Conservation (phyloP, 1,140 invertebrate genomes). For the Brachionus angularis region DNA sequence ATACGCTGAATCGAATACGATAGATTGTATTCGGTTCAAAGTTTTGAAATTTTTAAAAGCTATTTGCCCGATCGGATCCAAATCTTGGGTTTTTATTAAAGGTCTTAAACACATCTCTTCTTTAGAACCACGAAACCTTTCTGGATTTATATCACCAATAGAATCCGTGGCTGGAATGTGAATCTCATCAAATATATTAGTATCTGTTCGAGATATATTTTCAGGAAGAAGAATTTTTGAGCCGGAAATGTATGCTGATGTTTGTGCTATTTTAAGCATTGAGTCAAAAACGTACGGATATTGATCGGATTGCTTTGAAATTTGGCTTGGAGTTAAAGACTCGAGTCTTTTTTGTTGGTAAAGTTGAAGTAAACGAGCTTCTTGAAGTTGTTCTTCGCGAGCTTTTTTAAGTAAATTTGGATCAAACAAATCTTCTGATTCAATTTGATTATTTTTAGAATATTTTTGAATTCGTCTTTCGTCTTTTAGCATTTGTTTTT, state of each 20-base stretch:
- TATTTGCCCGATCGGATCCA: constrained; percentile 52
- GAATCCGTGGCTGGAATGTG: constrained; percentile 72
- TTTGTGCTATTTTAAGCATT: constrained; percentile 66
- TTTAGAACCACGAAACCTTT: constrained; percentile 23
- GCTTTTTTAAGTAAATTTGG: constrained; percentile 35
- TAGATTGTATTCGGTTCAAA: constrained; percentile 88
- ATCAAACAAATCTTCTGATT: constrained; percentile 59
- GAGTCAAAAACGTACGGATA: constrained; percentile 81
- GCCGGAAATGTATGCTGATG: constrained; percentile 71
- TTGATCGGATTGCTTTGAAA: constrained; percentile 59
- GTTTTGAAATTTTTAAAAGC: constrained; percentile 75
- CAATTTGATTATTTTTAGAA: constrained; percentile 50
- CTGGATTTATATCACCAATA: constrained; percentile 66
- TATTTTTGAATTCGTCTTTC: constrained; percentile 82
- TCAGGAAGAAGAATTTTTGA: constrained; percentile 72
- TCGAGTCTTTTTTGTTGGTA: constrained; percentile 44
- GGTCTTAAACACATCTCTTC: constrained; percentile 1
- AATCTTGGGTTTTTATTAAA: constrained; percentile 3
- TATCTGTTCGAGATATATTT: constrained; percentile 66
- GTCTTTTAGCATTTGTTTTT: constrained; percentile 78
- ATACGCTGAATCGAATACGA: constrained; percentile 91
- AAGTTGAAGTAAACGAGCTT: constrained; percentile 48
- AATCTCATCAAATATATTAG: constrained; percentile 76
- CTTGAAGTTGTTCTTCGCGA: constrained; percentile 48
- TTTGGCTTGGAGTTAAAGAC: constrained; percentile 45